Conservation (phyloP, 2,113 vertebrate species). For the Thunnus maccoyii region DNA sequence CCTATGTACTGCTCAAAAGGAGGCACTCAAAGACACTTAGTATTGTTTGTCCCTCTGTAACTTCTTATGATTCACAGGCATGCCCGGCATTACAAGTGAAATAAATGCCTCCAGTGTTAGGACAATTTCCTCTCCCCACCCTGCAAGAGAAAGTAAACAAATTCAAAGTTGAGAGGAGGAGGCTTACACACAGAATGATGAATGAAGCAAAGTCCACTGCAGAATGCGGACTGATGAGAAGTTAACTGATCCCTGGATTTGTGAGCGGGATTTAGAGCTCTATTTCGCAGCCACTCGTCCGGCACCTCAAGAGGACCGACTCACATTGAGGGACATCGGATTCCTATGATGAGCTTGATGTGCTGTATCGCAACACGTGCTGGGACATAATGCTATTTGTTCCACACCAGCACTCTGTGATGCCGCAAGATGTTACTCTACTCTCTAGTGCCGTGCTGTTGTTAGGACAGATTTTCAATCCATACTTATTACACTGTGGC, state of each 20-base stretch:
- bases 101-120: slow-evolving; percentile 64
- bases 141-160: slow-evolving; percentile 68
- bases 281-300: slow-evolving; percentile 57
- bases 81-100: slow-evolving; percentile 63
- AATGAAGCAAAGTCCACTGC: slow-evolving; percentile 56
- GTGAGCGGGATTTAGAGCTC: slow-evolving; percentile 70
- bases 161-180: slow-evolving; percentile 44
- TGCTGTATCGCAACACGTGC: slow-evolving; percentile 76
- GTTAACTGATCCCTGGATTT: slow-evolving; percentile 77
- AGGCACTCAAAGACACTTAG: slow-evolving; percentile 62
- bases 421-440: slow-evolving; percentile 74
- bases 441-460: slow-evolving; percentile 59
- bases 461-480: slow-evolving; percentile 73
- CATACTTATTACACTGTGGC: slow-evolving; percentile 73
- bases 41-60: slow-evolving; percentile 40
- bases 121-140: slow-evolving; percentile 66
- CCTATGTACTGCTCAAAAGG: slow-evolving; percentile 42
- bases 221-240: slow-evolving; percentile 65
- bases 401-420: slow-evolving; percentile 73
- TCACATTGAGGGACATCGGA: slow-evolving; percentile 55
- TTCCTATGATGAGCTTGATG: slow-evolving; percentile 79
- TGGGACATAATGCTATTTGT: slow-evolving; percentile 79
- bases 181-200: slow-evolving; percentile 56
- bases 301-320: slow-evolving; percentile 52
- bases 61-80: slow-evolving; percentile 70